These are phyloP conservation scores for Epinotia brunnichana DNA, from an alignment of 2,888 invertebrate species.

Conservation along the genomic window DNA sequence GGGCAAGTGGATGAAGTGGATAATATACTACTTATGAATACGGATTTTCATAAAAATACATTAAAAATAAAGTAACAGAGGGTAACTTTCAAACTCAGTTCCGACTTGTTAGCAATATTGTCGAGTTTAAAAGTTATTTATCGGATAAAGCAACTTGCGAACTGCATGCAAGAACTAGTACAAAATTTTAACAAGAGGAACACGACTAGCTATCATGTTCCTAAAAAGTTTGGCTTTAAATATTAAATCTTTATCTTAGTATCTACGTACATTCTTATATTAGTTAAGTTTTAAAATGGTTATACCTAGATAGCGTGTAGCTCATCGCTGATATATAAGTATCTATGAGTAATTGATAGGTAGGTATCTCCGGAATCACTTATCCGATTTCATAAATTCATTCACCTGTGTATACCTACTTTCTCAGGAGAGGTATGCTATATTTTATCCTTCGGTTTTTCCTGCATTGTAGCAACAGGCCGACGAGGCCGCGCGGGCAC, in stretches of 20 bases:
- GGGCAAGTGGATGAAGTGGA: too few relatives aligned
- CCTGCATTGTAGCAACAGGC: too few relatives aligned
- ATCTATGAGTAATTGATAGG: not conserved
- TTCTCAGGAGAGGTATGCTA: too few relatives aligned
- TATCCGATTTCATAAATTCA: too few relatives aligned
- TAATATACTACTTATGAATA: too few relatives aligned
- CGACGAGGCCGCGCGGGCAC: not conserved
- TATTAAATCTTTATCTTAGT: not conserved
- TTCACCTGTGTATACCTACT: too few relatives aligned
- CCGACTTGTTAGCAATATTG: slow-evolving; percentile 5
- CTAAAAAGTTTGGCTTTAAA: slow-evolving; percentile 2
- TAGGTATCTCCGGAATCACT: too few relatives aligned
- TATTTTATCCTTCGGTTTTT: too few relatives aligned
- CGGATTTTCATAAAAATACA: too few relatives aligned
- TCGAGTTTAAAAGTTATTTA: slow-evolving; percentile 7
- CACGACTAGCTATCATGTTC: not conserved
- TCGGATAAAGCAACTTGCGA: slow-evolving; percentile 22
- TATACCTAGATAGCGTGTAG: not conserved
- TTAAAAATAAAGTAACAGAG: not conserved
- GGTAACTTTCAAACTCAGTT: slow-evolving; percentile 7
- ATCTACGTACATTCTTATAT: not conserved
- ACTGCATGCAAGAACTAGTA: slow-evolving; percentile 9
- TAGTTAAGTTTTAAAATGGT: not conserved
- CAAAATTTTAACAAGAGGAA: slow-evolving; percentile 21
- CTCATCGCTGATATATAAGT: not conserved